These are phyloP conservation scores for Amazona guildingii DNA, from an alignment of 2,113 vertebrate species.

Conservation along the genomic window DNA sequence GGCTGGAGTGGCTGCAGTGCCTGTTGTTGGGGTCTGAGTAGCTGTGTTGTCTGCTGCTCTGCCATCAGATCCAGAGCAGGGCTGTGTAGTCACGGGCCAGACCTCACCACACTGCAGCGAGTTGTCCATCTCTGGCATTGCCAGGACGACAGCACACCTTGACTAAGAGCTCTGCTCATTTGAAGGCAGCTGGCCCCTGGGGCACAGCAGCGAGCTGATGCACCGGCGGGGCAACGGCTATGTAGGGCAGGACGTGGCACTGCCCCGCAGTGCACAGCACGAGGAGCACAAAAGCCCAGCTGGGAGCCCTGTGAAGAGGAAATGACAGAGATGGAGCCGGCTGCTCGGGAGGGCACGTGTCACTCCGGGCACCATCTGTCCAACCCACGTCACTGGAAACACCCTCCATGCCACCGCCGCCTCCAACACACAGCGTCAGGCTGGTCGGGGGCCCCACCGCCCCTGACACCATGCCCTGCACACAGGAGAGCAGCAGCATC, in stretches of 20 bases:
- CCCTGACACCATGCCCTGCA: fast-evolving
- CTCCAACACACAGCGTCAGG: fast-evolving
- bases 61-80: background rate
- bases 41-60: background rate
- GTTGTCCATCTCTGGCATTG: background rate
- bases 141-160: background rate
- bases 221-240: background rate
- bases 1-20: background rate
- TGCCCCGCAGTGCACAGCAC: background rate
- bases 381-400: background rate
- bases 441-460: fast-evolving
- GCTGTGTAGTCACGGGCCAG: background rate
- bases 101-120: background rate
- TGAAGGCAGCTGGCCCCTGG: background rate
- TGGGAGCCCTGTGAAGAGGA: background rate
- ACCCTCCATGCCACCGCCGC: fast-evolving
- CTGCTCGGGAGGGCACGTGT: background rate
- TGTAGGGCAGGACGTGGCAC: background rate
- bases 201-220: background rate
- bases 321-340: conserved; percentile 41
- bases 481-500: fast-evolving
- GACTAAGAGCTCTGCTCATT: background rate
- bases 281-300: background rate
- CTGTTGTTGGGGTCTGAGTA: background rate
- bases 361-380: conserved; percentile 51